Evolutionary conservation across 2,888 invertebrate species (phyloP).

Genomic region (Ophion ellenae): DNA sequence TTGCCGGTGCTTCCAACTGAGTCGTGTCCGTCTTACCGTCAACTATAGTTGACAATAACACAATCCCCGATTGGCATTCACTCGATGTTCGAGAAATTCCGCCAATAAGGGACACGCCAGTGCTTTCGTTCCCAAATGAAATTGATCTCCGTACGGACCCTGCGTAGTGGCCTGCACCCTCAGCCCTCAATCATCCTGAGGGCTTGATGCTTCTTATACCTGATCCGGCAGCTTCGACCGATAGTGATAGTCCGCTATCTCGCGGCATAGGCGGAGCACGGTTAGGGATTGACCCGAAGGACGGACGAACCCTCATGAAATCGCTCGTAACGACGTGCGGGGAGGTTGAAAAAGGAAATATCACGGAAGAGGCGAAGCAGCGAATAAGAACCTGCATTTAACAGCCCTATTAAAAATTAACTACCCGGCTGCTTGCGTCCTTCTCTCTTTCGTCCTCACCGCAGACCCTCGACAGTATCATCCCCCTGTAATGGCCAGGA

Average conservation of each 20-base stretch:
- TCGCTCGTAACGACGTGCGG: slow-evolving; percentile 8
- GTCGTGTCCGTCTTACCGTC: background rate
- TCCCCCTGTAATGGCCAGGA: slow-evolving; percentile 13
- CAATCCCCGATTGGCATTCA: background rate
- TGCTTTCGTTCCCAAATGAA: background rate
- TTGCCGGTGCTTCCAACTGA: background rate
- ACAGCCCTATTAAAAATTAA: slow-evolving; percentile 82
- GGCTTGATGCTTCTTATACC: background rate
- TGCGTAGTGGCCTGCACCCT: background rate
- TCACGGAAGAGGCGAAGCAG: slow-evolving; percentile 54
- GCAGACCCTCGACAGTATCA: slow-evolving; percentile 31
- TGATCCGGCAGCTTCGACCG: background rate
- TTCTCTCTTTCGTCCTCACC: slow-evolving; percentile 13
- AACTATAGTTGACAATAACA: background rate
- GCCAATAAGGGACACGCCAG: background rate
- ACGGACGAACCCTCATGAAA: background rate
- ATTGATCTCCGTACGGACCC: too few relatives aligned
- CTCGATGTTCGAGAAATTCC: background rate
- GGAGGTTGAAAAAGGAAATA: slow-evolving; percentile 20
- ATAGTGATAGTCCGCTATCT: background rate
- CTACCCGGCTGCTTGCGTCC: slow-evolving; percentile 75
- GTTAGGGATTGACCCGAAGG: background rate
- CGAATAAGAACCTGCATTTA: slow-evolving; percentile 79
- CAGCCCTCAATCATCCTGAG: background rate
- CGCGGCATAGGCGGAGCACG: background rate